These are phyloP conservation scores for Stenopsyche tienmushanensis DNA, from an alignment of 1,140 invertebrate genomes.

Conservation along the genomic window DNA sequence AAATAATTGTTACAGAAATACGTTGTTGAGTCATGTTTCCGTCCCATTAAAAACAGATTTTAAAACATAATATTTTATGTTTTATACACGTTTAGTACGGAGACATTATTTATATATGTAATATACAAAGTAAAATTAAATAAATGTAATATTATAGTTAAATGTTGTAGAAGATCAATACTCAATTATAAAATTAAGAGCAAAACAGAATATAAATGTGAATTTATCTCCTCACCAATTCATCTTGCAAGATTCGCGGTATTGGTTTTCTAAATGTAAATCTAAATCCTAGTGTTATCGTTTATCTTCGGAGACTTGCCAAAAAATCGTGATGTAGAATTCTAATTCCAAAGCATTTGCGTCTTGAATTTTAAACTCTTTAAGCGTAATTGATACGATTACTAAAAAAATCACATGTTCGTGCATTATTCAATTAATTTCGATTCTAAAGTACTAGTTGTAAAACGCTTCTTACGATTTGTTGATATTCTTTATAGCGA, in stretches of 20 bases:
- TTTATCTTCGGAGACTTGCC: too few species aligned
- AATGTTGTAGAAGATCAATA: constrained; percentile 35
- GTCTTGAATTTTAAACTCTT: too few species aligned
- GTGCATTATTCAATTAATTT: too few species aligned
- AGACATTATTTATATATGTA: constrained; percentile 37
- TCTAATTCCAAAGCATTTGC: background rate
- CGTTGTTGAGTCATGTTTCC: constrained; percentile 35
- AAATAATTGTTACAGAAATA: constrained; percentile 27
- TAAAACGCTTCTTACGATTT: too few species aligned
- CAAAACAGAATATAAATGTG: background rate
- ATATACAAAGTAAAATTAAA: constrained; percentile 31
- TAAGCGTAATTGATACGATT: too few species aligned
- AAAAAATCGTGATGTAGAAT: constrained; percentile 18
- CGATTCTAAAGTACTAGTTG: too few species aligned
- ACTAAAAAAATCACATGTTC: too few species aligned
- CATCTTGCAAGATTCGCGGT: too few species aligned
- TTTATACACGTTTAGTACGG: constrained; percentile 32
- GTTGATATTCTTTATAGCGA: too few species aligned
- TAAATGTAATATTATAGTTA: constrained; percentile 35
- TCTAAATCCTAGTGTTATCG: too few species aligned
- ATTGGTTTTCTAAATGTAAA: too few species aligned
- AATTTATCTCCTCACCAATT: too few species aligned
- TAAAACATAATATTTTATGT: constrained; percentile 14
- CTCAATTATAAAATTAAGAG: constrained; percentile 29
- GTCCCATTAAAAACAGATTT: constrained; percentile 32